Base-by-base conservation (phyloP, 23 tunicate genomes). In the Halocynthia aurantium region DNA sequence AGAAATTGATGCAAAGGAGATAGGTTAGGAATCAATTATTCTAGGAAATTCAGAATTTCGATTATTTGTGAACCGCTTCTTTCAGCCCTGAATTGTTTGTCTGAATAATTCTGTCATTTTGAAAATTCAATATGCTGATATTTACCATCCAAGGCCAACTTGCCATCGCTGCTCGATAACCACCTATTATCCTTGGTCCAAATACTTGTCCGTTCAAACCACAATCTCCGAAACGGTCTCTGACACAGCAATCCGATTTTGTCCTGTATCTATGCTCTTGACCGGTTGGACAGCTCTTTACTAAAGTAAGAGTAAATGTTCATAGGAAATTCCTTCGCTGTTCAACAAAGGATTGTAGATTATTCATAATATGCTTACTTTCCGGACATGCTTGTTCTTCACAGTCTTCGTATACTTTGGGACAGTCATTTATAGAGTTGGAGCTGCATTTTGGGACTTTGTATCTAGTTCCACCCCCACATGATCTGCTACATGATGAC, bases 111-210 rank as follows among this genome's bases (percentile, higher is more conserved):
- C 6, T 8, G n/a, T 21, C 7, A 51, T 7, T 57, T 64, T 82
- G 55, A 74, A 22, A 72, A 31, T n/a, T 74, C 70, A 63, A 82
- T 77, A 75, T 74, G 52, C 0, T 11, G 5, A 10, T 20, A 9
- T 15, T 68, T 68, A 83, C 87, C 87, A 83, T 83, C 75, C 80
- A 83, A 10, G 87, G 87, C 87, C 87, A 83, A 58, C 67, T 68
- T 10, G 57, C 13, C 11, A 12, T 78, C 54, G 31, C 67, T 7
- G 87, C 81, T 17, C 67, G 64, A 11, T 13, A 61, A 19, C 87
- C 87, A 21, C 87, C 87, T 13, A 83, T 68, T 58, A 83, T 76
- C 57, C 87, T 76, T 11, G 70, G 70, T 9, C 71, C 67, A 8
- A 11, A 68, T 6, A 51, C 15, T 52, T 68, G 80, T 13, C 22